Conservation (phyloP, 2,797 vertebrate genomes). For the Nannoperca australis region DNA sequence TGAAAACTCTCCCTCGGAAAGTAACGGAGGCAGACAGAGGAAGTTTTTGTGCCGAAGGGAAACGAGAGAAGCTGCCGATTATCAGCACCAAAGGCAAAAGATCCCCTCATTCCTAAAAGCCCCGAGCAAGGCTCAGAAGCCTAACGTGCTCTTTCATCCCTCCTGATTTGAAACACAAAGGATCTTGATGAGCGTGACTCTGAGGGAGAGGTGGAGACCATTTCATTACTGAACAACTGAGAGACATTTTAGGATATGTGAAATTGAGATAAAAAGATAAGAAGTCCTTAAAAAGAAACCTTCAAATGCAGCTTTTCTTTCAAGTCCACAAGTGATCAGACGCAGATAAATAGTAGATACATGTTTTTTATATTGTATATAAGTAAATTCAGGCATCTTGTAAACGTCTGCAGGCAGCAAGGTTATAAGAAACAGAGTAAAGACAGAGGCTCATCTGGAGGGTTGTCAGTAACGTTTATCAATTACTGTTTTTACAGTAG, state of each 20-base stretch:
- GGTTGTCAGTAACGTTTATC: too few species aligned
- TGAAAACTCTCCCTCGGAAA: conserved; percentile 64
- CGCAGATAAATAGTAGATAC: too few species aligned
- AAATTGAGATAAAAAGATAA: not conserved
- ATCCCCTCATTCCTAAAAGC: conserved; percentile 71
- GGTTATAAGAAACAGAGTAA: too few species aligned
- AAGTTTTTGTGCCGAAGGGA: conserved; percentile 75
- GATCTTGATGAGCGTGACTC: conserved; percentile 59
- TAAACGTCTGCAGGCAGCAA: too few species aligned
- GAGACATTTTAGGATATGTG: not conserved
- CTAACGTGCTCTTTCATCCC: conserved; percentile 68
- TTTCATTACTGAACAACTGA: not conserved
- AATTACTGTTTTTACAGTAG: too few species aligned
- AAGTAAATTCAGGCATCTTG: too few species aligned
- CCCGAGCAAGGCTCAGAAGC: conserved; percentile 65
- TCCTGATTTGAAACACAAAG: conserved; percentile 76
- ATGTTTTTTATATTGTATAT: too few species aligned
- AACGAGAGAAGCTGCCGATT: conserved; percentile 79
- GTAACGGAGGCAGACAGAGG: conserved; percentile 70
- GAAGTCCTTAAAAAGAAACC: too few species aligned
- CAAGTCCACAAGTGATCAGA: too few species aligned
- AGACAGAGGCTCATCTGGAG: too few species aligned
- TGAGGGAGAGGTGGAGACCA: conserved; percentile 26
- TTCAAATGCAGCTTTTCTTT: too few species aligned
- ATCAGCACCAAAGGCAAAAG: conserved; percentile 76